Evolutionary conservation across 2,888 invertebrate genomes (phyloP).

Genomic region (Alsophila aescularia): DNA sequence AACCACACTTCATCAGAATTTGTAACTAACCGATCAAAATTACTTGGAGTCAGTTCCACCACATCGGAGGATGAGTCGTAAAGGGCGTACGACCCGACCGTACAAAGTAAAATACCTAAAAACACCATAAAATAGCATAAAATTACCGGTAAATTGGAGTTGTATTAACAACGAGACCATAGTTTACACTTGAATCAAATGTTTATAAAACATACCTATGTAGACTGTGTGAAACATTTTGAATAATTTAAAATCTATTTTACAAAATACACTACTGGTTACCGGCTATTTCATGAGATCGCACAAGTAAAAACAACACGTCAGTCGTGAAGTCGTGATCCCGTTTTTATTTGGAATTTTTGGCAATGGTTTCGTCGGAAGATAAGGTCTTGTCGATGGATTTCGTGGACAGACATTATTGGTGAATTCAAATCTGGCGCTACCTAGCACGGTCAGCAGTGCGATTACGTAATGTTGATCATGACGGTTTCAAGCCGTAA

Average conservation of each 20-base stretch:
- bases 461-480: too few relatives aligned
- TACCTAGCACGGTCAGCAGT: too few relatives aligned
- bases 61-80: slow-evolving; percentile 91
- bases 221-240: slow-evolving; percentile 65
- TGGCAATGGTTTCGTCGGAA: slow-evolving; percentile 9
- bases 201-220: slow-evolving; percentile 72
- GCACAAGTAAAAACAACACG: slow-evolving; percentile 58
- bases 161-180: slow-evolving; percentile 3
- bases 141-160: slow-evolving; percentile 48
- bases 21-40: slow-evolving; percentile 93
- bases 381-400: slow-evolving; percentile 64
- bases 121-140: slow-evolving; percentile 41
- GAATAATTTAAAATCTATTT: slow-evolving; percentile 45
- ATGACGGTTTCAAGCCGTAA: too few relatives aligned
- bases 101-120: slow-evolving; percentile 69
- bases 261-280: slow-evolving; percentile 37
- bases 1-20: slow-evolving; percentile 96
- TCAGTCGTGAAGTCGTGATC: slow-evolving; percentile 58
- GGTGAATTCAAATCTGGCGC: too few relatives aligned
- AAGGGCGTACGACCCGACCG: slow-evolving; percentile 72
- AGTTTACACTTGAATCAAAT: slow-evolving; percentile 48
- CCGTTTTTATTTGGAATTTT: slow-evolving; percentile 33
- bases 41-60: slow-evolving; percentile 92
- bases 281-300: slow-evolving; percentile 47
- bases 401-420: slow-evolving; percentile 61